Conservation (phyloP, 2,888 invertebrate species). For the Physocephala rufipes region DNA sequence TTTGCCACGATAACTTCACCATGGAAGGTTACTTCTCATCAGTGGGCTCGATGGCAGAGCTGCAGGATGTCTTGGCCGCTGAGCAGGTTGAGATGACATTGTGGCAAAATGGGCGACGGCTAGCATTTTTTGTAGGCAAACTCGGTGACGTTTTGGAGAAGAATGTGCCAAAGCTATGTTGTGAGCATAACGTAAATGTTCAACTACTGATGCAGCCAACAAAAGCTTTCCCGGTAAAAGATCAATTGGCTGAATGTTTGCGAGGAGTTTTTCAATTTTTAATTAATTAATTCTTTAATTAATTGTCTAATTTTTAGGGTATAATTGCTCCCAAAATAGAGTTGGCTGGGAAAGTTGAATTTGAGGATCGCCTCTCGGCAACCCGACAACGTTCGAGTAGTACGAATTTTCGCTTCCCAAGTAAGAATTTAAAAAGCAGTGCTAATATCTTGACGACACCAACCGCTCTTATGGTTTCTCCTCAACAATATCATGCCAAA, state of each 20-base stretch:
- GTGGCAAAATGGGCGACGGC: conserved; percentile 63
- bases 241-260: background rate
- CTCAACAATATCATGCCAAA: background rate
- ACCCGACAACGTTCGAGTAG: background rate
- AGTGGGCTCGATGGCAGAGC: conserved; percentile 50
- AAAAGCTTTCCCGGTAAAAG: conserved; percentile 57
- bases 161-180: conserved; percentile 51
- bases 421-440: conserved; percentile 14
- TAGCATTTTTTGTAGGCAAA: conserved; percentile 60
- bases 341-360: conserved; percentile 52
- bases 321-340: conserved; percentile 64
- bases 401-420: background rate
- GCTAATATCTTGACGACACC: conserved; percentile 3
- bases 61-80: conserved; percentile 53
- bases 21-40: conserved; percentile 64
- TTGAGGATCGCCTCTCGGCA: conserved; percentile 46
- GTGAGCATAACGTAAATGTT: conserved; percentile 57
- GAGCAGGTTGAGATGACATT: conserved; percentile 61
- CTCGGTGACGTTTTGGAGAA: conserved; percentile 59
- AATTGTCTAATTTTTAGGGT: conserved; percentile 52
- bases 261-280: background rate
- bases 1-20: conserved; percentile 60
- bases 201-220: conserved; percentile 62
- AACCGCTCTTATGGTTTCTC: background rate
- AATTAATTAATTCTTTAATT: background rate